Base-by-base conservation (phyloP, 2,888 invertebrate species). In the Hecatera dysodea region DNA sequence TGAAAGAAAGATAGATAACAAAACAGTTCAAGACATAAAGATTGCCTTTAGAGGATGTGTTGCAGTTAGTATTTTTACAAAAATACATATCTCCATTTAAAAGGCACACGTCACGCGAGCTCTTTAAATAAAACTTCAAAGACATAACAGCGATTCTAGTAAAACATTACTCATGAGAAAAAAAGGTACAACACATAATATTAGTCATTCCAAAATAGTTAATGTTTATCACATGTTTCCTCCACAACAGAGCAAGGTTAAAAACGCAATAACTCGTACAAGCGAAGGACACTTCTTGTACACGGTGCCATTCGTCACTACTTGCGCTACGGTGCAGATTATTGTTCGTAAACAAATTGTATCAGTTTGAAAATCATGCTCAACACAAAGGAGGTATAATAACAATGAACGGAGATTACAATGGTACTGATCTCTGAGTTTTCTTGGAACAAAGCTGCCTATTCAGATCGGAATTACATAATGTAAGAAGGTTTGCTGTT, bases 191-290 rank as follows among this genome's bases (percentile, higher is more conserved):
- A 61, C 42, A 46, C 50, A 63, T 61, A 11, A 36, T 8, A 61
- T 48, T 56, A 68, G 27, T 62, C 42, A 72, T 27, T 42, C 24
- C 48, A 68, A 78, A 74, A 65, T 53, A 36, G 60, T 68, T n/a
- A 7, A 44, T 52, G 61, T 27, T 74, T 68, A 62, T 74, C 46
- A 62, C 42, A 36, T 46, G 46, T 67, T 61, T 57, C 63, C 63
- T 52, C 67, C 46, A 61, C 15, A 68, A n/a, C 52, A 55, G 56
- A 66, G 36, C 71, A 78, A 81, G 77, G 77, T 67, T 52, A 48
- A 61, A 65, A 56, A 52, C 29, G 71, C 46, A 76, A 77, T 81
- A 67, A 63, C 22, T 24, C 15, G 61, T 61, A 36, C 29, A 64
- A 56, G n/a, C 7, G 39, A 66, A 78, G 66, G 61, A 67, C 77